Evolutionary conservation across 1,140 invertebrate species (phyloP), one percentile per base, ranked within the genome.

Genomic region (Hycleus phaleratus): DNA sequence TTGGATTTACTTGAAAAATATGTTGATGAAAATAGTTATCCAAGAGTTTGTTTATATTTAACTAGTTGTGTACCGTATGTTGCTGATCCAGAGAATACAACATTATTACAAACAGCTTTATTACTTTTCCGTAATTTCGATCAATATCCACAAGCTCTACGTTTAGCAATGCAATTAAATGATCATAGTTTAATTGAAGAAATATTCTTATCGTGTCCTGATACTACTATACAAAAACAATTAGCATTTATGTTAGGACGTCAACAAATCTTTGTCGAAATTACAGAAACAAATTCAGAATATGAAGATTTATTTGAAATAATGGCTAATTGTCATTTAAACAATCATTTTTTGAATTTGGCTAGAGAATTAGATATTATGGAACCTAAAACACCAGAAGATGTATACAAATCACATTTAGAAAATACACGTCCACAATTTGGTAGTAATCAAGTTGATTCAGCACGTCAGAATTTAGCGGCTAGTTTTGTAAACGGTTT

Each of bases 401-500:
- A 98, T 76, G 96, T 99, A 8, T 99, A 99, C 77, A 99, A 99
- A 77, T 93, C 93, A 6, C 96, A 98, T 80, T 77, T 99, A 58
- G 97, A 99, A 74, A 96, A 90, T 71, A 85, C 82, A 47, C 84
- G 93, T 47, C 88, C 90, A 0, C 84, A 89, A 10, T 90, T 93
- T 62, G 81, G 86, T 8, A 88, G 88, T 10, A 88, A 87, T 5
- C 85, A 93, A 65, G 88, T 95, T 1, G 96, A 98, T 75, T 97
- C 95, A 0, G 95, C 95, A 0, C 79, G 94, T 52, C 94, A 97
- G 72, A 99, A 99, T 77, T 77, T 99, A 4, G 96, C 97, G 0
- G 91, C 97, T 0, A 97, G 95, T 54, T 98, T 99, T 76, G 97
- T 99, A 0, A 99, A 99, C 78, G 97, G 96, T 7, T 98, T 99